Evolutionary conservation across 2,797 vertebrate genomes (phyloP), one percentile per base, ranked within the genome.

Genomic region (Silurus aristotelis): DNA sequence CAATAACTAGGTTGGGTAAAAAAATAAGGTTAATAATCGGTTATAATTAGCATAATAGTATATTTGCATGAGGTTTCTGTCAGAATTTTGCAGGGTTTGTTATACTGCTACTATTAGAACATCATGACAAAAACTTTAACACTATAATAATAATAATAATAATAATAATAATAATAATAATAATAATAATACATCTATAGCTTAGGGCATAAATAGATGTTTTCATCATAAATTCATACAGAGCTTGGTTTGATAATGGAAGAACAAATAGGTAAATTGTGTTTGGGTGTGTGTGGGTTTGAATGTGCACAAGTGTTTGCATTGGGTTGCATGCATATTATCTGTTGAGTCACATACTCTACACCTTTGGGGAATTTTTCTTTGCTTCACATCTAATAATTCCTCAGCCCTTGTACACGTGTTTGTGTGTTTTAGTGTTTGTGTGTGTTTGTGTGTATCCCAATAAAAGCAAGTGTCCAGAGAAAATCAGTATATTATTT

Each of bases 381-480:
- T 75, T 46, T 75, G 48, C 14, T 75, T 25, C 6, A 55, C 22
- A 27, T 55, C 72, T 75, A 55, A 2, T 13, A 17, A 77, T 77
- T 58, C 17, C 55, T 60, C 75, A 58, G 9, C 17, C 75, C 58
- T 0, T 60, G 75, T 38, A 19, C 27, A 38, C 58, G 27, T 38
- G 1, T 77, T 12, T 60, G 19, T 77, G n/a, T 79, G 58, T 81
- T 52, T 52, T 52, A 52, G 72, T 84, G 71, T 84, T 43, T 83
- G 70, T 56, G 78, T 67, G 83, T 38, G 55, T 70, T 25, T 75
- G 56, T 79, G 64, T 84, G 13, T 77, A 4, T 25, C 12, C 22
- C 12, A 77, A 5, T 76, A n/a, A 76, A 76, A 56, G 2, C 3
- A 2, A 76, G 12, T 60, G 22, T 48, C 56, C 56, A 27, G 38